These are phyloP conservation scores for Cyclophora punctaria DNA, from an alignment of 2,888 invertebrate species.

Conservation along the genomic window DNA sequence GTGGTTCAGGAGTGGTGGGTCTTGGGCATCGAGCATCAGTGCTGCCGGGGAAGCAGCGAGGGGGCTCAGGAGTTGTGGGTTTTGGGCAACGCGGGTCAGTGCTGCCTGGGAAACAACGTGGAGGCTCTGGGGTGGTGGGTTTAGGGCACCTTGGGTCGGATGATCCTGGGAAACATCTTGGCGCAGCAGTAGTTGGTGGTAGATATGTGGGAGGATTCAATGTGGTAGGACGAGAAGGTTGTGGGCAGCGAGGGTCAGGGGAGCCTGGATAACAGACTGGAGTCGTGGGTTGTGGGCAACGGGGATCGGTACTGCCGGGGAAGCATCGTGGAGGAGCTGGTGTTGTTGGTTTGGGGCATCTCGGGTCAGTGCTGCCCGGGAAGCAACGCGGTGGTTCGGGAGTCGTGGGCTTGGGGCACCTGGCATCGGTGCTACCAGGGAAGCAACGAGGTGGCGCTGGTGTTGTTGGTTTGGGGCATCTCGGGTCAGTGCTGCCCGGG, in stretches of 20 bases:
- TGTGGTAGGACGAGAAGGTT: constrained; percentile 16
- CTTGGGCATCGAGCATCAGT: constrained; percentile 10
- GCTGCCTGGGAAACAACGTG: constrained; percentile 25
- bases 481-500: constrained; percentile 37
- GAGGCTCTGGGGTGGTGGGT: constrained; percentile 18
- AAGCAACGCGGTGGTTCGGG: constrained; percentile 21
- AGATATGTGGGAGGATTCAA: constrained; percentile 4
- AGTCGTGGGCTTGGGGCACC: constrained; percentile 15
- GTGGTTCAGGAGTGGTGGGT: constrained; percentile 12
- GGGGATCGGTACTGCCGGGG: constrained; percentile 21
- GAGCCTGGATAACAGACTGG: constrained; percentile 28
- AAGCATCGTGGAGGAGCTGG: constrained; percentile 13
- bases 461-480: constrained; percentile 36
- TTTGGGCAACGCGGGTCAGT: constrained; percentile 15
- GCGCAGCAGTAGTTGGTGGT: constrained; percentile 9
- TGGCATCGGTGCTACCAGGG: constrained; percentile 19
- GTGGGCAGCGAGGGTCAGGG: constrained; percentile 29
- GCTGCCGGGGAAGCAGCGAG: constrained; percentile 10
- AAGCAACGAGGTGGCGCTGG: constrained; percentile 27
- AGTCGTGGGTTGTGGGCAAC: constrained; percentile 26
- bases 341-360: constrained; percentile 14
- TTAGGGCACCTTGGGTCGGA: constrained; percentile 28
- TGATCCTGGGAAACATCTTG: constrained; percentile 31
- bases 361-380: constrained; percentile 24
- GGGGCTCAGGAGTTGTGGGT: constrained; percentile 9